These are phyloP conservation scores for Tetanocera ferruginea DNA, from an alignment of 2,888 invertebrate genomes.

Conservation along the genomic window DNA sequence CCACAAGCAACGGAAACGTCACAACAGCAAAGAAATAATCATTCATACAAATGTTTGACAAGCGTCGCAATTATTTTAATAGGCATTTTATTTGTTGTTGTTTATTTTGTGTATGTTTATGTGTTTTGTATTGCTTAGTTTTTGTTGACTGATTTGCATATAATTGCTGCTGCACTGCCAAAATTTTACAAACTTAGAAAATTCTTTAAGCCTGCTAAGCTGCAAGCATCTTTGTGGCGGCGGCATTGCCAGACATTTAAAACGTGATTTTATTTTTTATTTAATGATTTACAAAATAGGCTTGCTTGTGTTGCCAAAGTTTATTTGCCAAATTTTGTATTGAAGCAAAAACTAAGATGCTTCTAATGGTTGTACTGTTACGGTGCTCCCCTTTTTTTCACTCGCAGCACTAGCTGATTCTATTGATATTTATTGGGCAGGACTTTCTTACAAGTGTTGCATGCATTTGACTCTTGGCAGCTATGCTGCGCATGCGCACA, in stretches of 20 bases:
- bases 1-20: neutral
- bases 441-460: neutral
- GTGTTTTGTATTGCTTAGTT: neutral
- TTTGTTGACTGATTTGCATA: constrained; percentile 28
- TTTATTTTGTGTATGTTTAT: neutral
- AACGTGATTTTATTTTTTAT: constrained; percentile 38
- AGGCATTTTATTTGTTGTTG: constrained; percentile 20
- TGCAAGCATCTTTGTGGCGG: neutral
- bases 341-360: neutral
- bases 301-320: constrained; percentile 11
- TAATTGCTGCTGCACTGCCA: constrained; percentile 25
- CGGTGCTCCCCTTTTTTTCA: neutral
- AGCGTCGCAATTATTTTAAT: constrained; percentile 40
- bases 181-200: neutral
- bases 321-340: neutral
- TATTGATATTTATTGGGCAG: neutral
- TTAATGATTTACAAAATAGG: constrained; percentile 38
- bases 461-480: neutral
- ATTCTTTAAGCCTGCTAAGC: neutral
- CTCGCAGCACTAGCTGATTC: neutral
- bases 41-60: constrained; percentile 30
- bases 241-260: constrained; percentile 24
- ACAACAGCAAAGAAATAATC: neutral
- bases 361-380: neutral
- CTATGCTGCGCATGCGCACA: neutral